Evolutionary conservation across 2,113 vertebrate species (phyloP), one percentile per base, ranked within the genome.

Genomic region (Proteles cristata): DNA sequence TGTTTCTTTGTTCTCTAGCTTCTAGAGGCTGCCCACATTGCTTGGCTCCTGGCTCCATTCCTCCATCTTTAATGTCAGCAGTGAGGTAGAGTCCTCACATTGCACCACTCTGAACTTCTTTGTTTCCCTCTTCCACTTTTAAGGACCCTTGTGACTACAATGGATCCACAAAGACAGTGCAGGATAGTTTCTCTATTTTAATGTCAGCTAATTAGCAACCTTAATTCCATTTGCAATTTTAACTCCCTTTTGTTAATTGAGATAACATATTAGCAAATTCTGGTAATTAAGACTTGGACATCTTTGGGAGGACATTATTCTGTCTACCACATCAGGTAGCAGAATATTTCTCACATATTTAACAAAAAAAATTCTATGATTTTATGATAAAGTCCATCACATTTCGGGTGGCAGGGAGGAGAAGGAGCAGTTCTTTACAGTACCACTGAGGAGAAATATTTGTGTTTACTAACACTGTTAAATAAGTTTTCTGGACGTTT

Each of bases 311-410:
- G 15, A 0, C 31, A 94, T 93, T 73, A 65, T 93, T 83, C 6
- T 94, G 31, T 68, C 66, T 91, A 63, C 4, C 12, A 61, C 9
- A 92, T 90, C 45, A 88, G 25, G 33, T 74, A 84, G 86, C 14
- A 81, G 33, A 94, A 35, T 88, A 93, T 93, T 45, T 90, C 77
- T 94, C 39, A 55, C 23, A 68, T 43, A 58, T 79, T 83, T 88
- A 95, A 90, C 21, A 4, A 9, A 90, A 91, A 95, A 95, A 69
- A 12, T 1, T 66, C n/a, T 87, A 66, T 45, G 33, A 81, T 43
- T 69, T 81, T 96, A 79, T 58, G 7, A 88, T 68, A 68, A 93
- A 68, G 43, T 74, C 65, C 5, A 94, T 12, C 45, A 69, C 11
- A 1, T 21, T 58, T 92, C 84, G 17, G 73, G 39, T 26, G 25